Conservation (phyloP, 2,888 invertebrate species). For the Coenonympha glycerion region DNA sequence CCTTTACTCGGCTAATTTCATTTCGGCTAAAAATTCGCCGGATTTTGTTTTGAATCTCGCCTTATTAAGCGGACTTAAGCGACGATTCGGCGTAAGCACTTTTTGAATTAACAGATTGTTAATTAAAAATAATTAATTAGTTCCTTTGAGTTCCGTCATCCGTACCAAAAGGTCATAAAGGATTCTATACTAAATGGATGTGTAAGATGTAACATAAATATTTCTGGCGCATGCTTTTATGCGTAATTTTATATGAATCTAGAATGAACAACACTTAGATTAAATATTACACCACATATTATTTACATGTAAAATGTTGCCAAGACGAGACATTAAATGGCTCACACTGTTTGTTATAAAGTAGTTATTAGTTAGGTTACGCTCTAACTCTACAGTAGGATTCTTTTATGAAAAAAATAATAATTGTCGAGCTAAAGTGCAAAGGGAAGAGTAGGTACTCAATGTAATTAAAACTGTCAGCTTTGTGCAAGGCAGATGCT, state of each 20-base stretch:
- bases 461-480: slow-evolving; percentile 3
- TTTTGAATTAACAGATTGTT: slow-evolving; percentile 56
- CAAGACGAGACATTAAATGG: too few species aligned
- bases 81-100: slow-evolving; percentile 58
- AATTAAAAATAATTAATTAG: slow-evolving; percentile 28
- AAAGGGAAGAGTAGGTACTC: not conserved
- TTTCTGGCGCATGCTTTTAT: too few species aligned
- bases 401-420: not conserved
- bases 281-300: too few species aligned
- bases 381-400: not conserved
- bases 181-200: too few species aligned
- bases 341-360: too few species aligned
- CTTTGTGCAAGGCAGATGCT: not conserved
- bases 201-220: too few species aligned
- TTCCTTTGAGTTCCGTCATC: slow-evolving; percentile 16
- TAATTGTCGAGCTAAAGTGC: not conserved
- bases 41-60: slow-evolving; percentile 65
- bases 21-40: slow-evolving; percentile 65
- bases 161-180: too few species aligned
- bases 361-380: too few species aligned
- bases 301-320: too few species aligned
- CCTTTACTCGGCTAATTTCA: slow-evolving; percentile 74
- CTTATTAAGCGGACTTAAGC: slow-evolving; percentile 62
- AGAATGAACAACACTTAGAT: too few species aligned
- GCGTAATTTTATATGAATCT: too few species aligned